Conservation (phyloP, 2,888 invertebrate species). For the Lottia gigantea region DNA sequence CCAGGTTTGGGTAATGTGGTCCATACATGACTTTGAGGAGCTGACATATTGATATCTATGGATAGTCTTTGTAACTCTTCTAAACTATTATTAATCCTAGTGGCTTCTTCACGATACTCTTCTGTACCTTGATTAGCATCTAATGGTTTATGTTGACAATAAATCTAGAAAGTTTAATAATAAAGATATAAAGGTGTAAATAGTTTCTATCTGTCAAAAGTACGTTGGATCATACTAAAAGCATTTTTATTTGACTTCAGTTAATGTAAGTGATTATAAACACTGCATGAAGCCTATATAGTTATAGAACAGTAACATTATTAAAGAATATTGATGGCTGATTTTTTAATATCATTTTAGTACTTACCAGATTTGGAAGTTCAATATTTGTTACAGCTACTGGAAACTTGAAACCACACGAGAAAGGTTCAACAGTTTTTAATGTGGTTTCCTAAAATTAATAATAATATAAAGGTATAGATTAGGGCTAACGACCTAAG, state of each 20-base stretch:
- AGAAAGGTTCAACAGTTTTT: constrained; percentile 29
- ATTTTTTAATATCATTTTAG: no score
- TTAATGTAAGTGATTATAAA: no score
- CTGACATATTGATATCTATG: not conserved
- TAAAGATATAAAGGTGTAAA: no score
- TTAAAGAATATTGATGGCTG: not conserved
- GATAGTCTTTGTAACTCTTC: not conserved
- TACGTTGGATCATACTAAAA: no score
- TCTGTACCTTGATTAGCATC: not conserved
- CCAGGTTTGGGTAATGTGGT: not conserved
- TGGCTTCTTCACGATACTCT: not conserved
- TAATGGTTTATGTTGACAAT: not conserved
- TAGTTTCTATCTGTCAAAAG: no score
- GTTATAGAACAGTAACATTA: no score
- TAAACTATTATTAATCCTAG: not conserved
- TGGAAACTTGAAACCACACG: constrained; percentile 31
- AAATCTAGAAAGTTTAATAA: not conserved
- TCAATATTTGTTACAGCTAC: constrained; percentile 54
- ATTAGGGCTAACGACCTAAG: no score
- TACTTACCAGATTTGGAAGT: constrained; percentile 51
- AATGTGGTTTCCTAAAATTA: constrained; percentile 29
- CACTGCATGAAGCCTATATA: no score
- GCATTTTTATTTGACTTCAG: no score
- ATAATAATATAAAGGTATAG: constrained; percentile 16
- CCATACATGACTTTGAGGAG: constrained; percentile 2